These are phyloP conservation scores for Ormyrus pomaceus DNA, from an alignment of 2,888 invertebrate species.

Conservation along the genomic window DNA sequence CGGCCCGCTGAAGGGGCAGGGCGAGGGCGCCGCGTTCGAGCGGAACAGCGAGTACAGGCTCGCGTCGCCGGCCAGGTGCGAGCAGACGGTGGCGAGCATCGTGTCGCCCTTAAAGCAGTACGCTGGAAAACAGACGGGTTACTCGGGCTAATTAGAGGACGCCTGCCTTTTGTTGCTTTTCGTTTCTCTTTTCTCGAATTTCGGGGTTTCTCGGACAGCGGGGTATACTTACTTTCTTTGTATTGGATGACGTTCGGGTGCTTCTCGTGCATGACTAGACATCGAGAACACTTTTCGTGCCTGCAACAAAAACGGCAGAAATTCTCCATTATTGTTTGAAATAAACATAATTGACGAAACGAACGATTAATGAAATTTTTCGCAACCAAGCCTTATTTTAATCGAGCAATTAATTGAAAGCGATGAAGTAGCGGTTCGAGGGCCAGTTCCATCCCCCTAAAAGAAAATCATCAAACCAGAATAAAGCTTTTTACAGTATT, in stretches of 20 bases:
- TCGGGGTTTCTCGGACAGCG: too few species aligned
- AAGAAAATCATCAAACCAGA: slow-evolving; percentile 12
- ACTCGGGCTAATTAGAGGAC: too few species aligned
- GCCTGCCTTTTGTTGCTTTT: too few species aligned
- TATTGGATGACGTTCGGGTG: slow-evolving; percentile 88
- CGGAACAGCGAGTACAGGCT: slow-evolving; percentile 86
- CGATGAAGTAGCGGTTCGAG: too few species aligned
- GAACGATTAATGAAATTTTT: background rate
- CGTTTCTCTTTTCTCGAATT: too few species aligned
- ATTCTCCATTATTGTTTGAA: background rate
- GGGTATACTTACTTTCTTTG: slow-evolving; percentile 85
- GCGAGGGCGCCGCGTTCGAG: slow-evolving; percentile 82
- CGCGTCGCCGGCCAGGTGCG: slow-evolving; percentile 84
- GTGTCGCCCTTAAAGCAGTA: slow-evolving; percentile 67
- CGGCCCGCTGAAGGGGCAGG: slow-evolving; percentile 89
- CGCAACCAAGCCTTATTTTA: too few species aligned
- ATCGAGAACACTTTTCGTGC: slow-evolving; percentile 82
- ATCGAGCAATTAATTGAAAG: background rate
- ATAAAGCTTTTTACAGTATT: background rate
- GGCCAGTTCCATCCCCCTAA: background rate
- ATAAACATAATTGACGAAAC: background rate
- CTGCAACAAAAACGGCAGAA: slow-evolving; percentile 76
- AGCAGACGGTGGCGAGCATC: slow-evolving; percentile 78
- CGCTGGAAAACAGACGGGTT: slow-evolving; percentile 54
- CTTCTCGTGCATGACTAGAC: slow-evolving; percentile 86